Evolutionary conservation across 2,113 vertebrate genomes (phyloP), one percentile per base, ranked within the genome.

Genomic region (Prunella himalayana): DNA sequence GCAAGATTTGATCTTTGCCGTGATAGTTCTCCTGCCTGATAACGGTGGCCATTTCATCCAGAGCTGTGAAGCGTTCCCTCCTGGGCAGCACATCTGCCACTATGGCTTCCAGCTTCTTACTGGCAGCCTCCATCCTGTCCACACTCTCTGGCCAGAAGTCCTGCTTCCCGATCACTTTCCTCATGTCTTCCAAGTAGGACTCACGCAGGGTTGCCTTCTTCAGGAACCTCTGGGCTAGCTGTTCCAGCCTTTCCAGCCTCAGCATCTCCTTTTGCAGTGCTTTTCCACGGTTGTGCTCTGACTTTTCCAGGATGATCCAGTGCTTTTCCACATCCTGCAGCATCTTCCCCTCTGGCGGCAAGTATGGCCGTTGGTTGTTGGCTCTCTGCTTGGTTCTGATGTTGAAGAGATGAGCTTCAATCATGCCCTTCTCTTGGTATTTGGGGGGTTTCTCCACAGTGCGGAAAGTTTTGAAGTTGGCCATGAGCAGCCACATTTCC

Each of bases 361-460:
- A 56, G 93, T 99, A 99, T 42, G 91, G 98, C 3, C 97, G 97
- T 57, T 98, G 98, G 77, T 99, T 99, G 86, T 98, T 99, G 85
- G 98, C 99, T 42, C 96, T 98, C 39, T 98, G 97, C 37, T 97
- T 98, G 69, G 98, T 99, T 76, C 97, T 98, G 88, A 99, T 98
- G 60, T 75, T 98, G 95, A 99, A 99, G 66, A 99, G 97, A 60
- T 98, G 98, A 81, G 98, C 98, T 91, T 99, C 99, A 3, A 98
- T 98, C 22, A 97, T 91, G 15, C 99, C 99, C 28, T 98, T 98
- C 88, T 99, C 99, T 96, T 98, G 98, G 82, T 99, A 99, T 68
- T 98, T 98, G 3, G 97, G 98, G 4, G 99, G 99, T 94, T 99
- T 99, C 97, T 99, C 99, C 92, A 98, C 97, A 5, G 97, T 98